Percentiles rank a stretch among this genome's conserved stretches.
These are phyloP conservation scores for Protobothrops flavoviridis DNA, from an alignment of 2,113 vertebrate genomes.

Conservation along the genomic window DNA sequence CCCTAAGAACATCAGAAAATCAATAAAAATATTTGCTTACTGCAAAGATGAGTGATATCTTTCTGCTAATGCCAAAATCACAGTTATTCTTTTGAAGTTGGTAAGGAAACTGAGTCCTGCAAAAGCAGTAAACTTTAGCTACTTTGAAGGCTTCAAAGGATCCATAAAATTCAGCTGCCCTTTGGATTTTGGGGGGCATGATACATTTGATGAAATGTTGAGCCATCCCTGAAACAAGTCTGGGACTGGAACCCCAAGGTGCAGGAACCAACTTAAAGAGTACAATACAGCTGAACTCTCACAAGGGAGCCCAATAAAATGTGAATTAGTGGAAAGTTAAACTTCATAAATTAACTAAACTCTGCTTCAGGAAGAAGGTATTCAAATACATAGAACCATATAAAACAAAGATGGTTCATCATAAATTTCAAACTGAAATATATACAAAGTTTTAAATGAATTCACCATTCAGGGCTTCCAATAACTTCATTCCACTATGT, in stretches of 20 bases:
- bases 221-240: neutral
- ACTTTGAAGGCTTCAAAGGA: slow-evolving; percentile 9
- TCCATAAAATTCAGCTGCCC: slow-evolving; percentile 17
- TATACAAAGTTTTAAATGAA: neutral
- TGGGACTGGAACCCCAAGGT: neutral
- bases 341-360: neutral
- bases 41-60: neutral
- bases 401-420: neutral
- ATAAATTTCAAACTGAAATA: fast-evolving
- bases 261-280: slow-evolving; percentile 1
- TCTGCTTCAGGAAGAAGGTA: neutral
- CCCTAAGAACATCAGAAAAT: slow-evolving; percentile 9
- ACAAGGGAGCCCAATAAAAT: neutral
- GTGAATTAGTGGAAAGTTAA: neutral
- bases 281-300: neutral
- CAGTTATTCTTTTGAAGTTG: slow-evolving; percentile 23
- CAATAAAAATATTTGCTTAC: slow-evolving; percentile 28
- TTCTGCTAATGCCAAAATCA: neutral
- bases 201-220: fast-evolving
- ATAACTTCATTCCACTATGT: neutral
- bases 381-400: neutral
- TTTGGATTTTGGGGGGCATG: neutral
- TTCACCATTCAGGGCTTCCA: neutral
- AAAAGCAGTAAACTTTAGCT: slow-evolving; percentile 27
- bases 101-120: slow-evolving; percentile 29